These are phyloP conservation scores for Virgularia gustaviana DNA, from an alignment of 92 coral and sea anemone genomes.

Conservation along the genomic window DNA sequence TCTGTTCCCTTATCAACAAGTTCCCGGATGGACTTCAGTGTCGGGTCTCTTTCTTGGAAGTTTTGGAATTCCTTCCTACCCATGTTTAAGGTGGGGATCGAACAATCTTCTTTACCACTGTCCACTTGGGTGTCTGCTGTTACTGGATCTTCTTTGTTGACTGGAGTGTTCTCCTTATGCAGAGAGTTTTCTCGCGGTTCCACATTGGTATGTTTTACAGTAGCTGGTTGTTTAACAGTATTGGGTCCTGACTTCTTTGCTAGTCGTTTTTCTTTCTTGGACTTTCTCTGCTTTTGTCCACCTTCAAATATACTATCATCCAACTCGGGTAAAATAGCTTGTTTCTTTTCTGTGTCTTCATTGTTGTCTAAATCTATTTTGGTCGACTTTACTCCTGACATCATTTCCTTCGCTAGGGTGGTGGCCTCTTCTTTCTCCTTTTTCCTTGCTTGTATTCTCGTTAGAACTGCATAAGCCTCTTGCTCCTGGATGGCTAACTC, in stretches of 20 bases:
- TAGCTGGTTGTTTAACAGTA: background rate
- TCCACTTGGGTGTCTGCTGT: too few relatives aligned
- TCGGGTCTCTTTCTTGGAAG: background rate
- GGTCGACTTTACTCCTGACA: background rate
- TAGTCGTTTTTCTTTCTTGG: constrained; percentile 18
- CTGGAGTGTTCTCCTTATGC: background rate
- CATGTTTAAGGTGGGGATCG: background rate
- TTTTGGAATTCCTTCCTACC: background rate
- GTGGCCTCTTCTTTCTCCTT: constrained; percentile 7
- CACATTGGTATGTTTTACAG: background rate
- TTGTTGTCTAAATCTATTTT: background rate
- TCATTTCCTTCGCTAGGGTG: background rate
- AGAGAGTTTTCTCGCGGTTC: background rate
- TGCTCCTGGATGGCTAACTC: background rate
- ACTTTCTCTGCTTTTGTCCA: constrained; percentile 13
- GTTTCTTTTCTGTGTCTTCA: background rate
- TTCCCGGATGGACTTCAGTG: background rate
- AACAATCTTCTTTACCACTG: too few relatives aligned
- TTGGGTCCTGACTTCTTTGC: background rate
- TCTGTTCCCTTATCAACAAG: background rate
- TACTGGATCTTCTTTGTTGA: background rate
- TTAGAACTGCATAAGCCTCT: background rate
- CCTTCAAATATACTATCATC: constrained; percentile 15
- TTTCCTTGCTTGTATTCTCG: background rate
- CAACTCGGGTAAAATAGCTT: background rate